Evolutionary conservation across 2,888 invertebrate species (phyloP).

Genomic region (Andricus curvator): DNA sequence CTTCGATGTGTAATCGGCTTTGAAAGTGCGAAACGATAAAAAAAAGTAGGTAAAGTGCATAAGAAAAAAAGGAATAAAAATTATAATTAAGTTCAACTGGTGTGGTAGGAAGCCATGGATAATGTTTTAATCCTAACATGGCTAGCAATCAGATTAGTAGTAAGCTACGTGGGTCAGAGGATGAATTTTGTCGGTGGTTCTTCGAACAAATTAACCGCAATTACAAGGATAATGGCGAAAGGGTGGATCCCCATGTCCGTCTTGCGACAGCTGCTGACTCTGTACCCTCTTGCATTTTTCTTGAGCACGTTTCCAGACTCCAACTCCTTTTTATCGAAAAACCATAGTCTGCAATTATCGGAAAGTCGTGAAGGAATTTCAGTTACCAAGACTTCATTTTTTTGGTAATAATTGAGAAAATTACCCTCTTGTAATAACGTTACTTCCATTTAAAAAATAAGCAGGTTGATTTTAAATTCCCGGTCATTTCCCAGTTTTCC

Average conservation of each 20-base stretch:
- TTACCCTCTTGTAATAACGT: background rate
- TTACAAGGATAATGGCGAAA: constrained; percentile 68
- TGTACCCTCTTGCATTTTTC: constrained; percentile 37
- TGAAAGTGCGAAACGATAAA: background rate
- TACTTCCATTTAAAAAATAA: background rate
- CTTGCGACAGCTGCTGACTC: constrained; percentile 49
- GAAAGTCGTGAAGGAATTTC: constrained; percentile 35
- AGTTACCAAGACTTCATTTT: background rate
- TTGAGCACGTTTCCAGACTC: constrained; percentile 24
- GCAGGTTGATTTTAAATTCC: too few relatives aligned
- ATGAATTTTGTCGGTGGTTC: constrained; percentile 61
- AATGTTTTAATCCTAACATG: constrained; percentile 72
- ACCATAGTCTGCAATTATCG: constrained; percentile 35
- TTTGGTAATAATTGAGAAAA: background rate
- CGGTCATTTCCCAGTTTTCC: too few relatives aligned
- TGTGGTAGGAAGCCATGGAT: constrained; percentile 43
- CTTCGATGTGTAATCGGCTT: too few relatives aligned
- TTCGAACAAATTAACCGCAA: constrained; percentile 71
- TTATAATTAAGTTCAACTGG: background rate
- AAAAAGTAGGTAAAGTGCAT: background rate
- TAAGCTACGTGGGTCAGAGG: constrained; percentile 27
- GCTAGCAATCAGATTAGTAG: constrained; percentile 72
- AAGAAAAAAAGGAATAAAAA: background rate
- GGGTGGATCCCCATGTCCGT: constrained; percentile 58
- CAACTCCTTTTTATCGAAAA: constrained; percentile 32